Percentiles rank a stretch among this genome's conserved stretches.
Evolutionary conservation across 1,140 invertebrate species (phyloP).

Genomic region (Drosophila pachea): DNA sequence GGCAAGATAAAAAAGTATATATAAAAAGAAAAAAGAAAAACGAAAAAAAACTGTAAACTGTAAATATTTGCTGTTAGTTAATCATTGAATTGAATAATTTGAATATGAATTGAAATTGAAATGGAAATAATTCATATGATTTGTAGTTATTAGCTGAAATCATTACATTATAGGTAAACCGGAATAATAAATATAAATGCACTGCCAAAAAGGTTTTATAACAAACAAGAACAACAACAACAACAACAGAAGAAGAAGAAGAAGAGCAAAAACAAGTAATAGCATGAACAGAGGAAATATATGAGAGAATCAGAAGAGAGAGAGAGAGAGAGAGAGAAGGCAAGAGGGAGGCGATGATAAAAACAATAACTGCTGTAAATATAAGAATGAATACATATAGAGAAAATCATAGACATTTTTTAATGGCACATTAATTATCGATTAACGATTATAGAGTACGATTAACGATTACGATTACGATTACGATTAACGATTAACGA

Average conservation of each 20-base stretch:
- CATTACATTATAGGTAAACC: constrained; percentile 61
- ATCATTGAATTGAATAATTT: constrained; percentile 65
- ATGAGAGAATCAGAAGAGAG: constrained; percentile 24
- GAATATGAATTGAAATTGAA: constrained; percentile 44
- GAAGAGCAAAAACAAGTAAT: not conserved
- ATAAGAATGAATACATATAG: constrained; percentile 78
- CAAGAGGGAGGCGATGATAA: constrained; percentile 27
- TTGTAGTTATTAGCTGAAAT: constrained; percentile 66
- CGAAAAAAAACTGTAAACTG: constrained; percentile 50
- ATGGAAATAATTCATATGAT: constrained; percentile 47
- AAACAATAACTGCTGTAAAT: constrained; percentile 72
- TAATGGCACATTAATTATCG: constrained; percentile 71
- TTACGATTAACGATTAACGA: no score
- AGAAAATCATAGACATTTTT: constrained; percentile 74
- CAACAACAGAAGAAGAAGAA: constrained; percentile 47
- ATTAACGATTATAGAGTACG: no score
- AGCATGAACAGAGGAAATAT: not conserved
- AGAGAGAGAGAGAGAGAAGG: no score
- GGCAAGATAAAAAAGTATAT: constrained; percentile 10
- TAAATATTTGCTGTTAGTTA: constrained; percentile 75
- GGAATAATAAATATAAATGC: constrained; percentile 76
- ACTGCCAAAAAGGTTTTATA: constrained; percentile 78
- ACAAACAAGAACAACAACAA: constrained; percentile 55
- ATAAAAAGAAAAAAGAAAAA: constrained; percentile 19
- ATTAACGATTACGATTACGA: no score